phyloP scores from a whole-genome alignment of 2,797 vertebrate genomes.

The Tokudaia tokunoshimensis region DNA sequence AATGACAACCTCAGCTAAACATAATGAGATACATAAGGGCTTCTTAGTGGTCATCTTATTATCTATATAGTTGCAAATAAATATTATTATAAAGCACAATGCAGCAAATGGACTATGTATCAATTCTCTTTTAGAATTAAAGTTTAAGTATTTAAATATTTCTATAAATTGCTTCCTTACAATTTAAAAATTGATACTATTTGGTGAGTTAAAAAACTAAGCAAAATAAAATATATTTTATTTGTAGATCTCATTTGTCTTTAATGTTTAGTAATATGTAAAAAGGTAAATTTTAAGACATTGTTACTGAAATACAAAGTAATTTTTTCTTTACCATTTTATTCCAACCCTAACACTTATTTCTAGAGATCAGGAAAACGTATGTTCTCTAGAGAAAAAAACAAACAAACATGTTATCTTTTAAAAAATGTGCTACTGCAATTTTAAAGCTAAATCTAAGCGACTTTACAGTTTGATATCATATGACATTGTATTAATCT shows the following conservation, averaged over 20 bases:
- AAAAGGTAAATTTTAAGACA: conserved; percentile 39
- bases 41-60: conserved; percentile 35
- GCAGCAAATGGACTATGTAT: not conserved
- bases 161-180: conserved; percentile 7
- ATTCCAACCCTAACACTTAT: conserved; percentile 56
- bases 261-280: conserved; percentile 24
- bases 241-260: conserved; percentile 52
- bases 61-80: conserved; percentile 35
- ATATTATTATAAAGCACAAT: conserved; percentile 58
- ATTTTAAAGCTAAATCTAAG: conserved; percentile 67
- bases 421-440: conserved; percentile 54
- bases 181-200: conserved; percentile 64
- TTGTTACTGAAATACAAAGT: conserved; percentile 57
- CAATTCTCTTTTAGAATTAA: conserved; percentile 51
- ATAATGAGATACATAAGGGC: conserved; percentile 55
- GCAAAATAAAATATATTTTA: conserved; percentile 47
- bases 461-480: conserved; percentile 18
- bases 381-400: conserved; percentile 37
- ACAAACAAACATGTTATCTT: conserved; percentile 47
- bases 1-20: conserved; percentile 53
- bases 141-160: not conserved
- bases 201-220: conserved; percentile 56
- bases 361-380: conserved; percentile 52
- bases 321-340: conserved; percentile 54
- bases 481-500: conserved; percentile 15